Evolutionary conservation across 2,888 invertebrate species (phyloP), one percentile per base, ranked within the genome.

Genomic region (Alentia gelatinosa): DNA sequence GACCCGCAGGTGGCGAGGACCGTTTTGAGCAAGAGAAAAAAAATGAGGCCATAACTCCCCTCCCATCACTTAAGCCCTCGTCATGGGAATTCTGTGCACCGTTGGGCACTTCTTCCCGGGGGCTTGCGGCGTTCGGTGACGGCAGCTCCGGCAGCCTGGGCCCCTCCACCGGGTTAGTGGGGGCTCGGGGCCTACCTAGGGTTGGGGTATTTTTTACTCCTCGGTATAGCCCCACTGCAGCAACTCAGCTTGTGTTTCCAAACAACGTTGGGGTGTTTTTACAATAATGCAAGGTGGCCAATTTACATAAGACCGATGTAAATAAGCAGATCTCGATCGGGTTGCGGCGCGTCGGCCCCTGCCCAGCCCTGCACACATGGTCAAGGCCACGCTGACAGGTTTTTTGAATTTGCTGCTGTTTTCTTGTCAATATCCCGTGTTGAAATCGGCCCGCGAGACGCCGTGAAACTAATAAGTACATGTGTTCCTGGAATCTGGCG

Each of bases 201-300:
- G n/a, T n/a, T 30, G 30, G 12, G 68, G 5, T 68, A 26, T 68
- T 68, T 68, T 68, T 68, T 30, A 30, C 68, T 4, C 12, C 5
- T 26, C 0, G 68, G 9, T n/a, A n/a, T 19, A 1, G 30, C 68
- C 68, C 68, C 33, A 15, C 68, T 68, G 68, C 68, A 68, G 30
- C 68, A 68, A 68, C 3, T 3, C 68, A n/a, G 15, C 83, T 83
- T 83, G 83, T 83, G 83, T 83, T 83, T 83, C 83, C 83, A 83
- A 83, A 83, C 83, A 83, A 1, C 7, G 23, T 26, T 39, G n/a
- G 7, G 5, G 19, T 83, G 83, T 83, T 83, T 83, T 83, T 83
- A 40, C 83, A 83, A 83, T 83, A 40, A 37, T 40, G 83, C 83
- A 83, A 83, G 83, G 83, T 83, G 83, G 83, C 83, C 83, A 83